Conservation (phyloP, 1,140 invertebrate genomes). For the Dreissena rostriformis region DNA sequence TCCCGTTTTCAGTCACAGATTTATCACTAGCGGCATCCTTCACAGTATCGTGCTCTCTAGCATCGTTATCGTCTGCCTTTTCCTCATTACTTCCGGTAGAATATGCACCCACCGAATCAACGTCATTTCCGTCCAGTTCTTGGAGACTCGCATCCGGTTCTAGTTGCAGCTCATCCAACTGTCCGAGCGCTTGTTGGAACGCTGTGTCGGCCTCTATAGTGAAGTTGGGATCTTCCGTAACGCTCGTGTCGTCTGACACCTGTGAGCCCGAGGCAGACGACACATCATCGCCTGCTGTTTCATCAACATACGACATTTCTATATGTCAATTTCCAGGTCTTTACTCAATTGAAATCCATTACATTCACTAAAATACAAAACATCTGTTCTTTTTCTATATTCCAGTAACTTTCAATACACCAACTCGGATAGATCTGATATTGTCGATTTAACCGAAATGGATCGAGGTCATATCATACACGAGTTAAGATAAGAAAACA, state of each 20-base stretch:
- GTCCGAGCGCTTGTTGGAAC: slow-evolving; percentile 56
- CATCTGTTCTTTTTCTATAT: too few relatives aligned
- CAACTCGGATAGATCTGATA: too few relatives aligned
- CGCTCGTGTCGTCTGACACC: slow-evolving; percentile 92
- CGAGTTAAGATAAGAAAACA: too few relatives aligned
- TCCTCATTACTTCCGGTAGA: slow-evolving; percentile 19
- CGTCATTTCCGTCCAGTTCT: slow-evolving; percentile 53
- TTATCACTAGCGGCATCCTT: slow-evolving; percentile 23
- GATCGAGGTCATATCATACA: too few relatives aligned
- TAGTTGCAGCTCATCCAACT: slow-evolving; percentile 57
- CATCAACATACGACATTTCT: background rate
- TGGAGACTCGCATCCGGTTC: slow-evolving; percentile 59
- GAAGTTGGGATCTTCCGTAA: slow-evolving; percentile 84
- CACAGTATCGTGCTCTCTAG: background rate
- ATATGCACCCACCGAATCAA: slow-evolving; percentile 15
- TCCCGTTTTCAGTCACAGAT: slow-evolving; percentile 15
- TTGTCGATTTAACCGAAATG: too few relatives aligned
- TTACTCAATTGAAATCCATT: too few relatives aligned
- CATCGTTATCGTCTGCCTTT: slow-evolving; percentile 33
- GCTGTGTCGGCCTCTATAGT: slow-evolving; percentile 30
- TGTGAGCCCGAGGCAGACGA: slow-evolving; percentile 46
- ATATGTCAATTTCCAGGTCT: background rate
- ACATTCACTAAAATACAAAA: too few relatives aligned
- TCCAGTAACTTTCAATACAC: too few relatives aligned
- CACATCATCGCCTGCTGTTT: slow-evolving; percentile 26